phyloP scores from a whole-genome alignment of 1,140 invertebrate genomes.

The Lordiphosa collinella region DNA sequence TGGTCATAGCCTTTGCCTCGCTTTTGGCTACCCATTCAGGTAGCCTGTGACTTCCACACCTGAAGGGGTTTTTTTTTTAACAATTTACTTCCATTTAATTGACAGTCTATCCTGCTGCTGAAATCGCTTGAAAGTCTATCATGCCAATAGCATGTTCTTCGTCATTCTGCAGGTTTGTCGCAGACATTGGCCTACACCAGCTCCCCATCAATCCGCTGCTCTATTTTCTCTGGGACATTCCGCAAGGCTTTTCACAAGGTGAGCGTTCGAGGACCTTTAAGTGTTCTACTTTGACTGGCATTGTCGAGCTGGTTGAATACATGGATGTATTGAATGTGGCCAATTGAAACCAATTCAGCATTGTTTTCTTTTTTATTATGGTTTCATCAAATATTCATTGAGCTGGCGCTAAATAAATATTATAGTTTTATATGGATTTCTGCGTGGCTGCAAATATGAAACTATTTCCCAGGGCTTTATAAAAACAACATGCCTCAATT shows the following conservation, averaged over 20 bases:
- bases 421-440: conserved; percentile 21
- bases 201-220: conserved; percentile 95
- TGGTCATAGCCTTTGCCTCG: conserved; percentile 95
- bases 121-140: conserved; percentile 87
- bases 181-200: conserved; percentile 96
- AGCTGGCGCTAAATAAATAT: conserved; percentile 9
- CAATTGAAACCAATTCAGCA: conserved; percentile 10
- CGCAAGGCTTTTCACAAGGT: conserved; percentile 79
- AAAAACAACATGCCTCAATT: conserved; percentile 11
- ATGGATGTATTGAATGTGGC: conserved; percentile 27
- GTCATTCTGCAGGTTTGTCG: conserved; percentile 89
- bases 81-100: conserved; percentile 47
- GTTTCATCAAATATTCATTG: conserved; percentile 17
- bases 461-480: neutral
- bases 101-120: conserved; percentile 88
- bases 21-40: conserved; percentile 98
- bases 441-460: conserved; percentile 21
- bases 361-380: conserved; percentile 29
- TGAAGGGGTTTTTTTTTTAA: too few species aligned
- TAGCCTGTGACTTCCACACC: conserved; percentile 68
- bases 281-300: conserved; percentile 18
- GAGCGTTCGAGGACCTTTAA: conserved; percentile 23
- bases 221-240: conserved; percentile 81
- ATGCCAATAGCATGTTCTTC: conserved; percentile 81
- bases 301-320: conserved; percentile 49